Percentiles rank a stretch among this genome's conserved stretches.
phyloP scores from a whole-genome alignment of 2,888 invertebrate species.

The Phyto melanocephala region DNA sequence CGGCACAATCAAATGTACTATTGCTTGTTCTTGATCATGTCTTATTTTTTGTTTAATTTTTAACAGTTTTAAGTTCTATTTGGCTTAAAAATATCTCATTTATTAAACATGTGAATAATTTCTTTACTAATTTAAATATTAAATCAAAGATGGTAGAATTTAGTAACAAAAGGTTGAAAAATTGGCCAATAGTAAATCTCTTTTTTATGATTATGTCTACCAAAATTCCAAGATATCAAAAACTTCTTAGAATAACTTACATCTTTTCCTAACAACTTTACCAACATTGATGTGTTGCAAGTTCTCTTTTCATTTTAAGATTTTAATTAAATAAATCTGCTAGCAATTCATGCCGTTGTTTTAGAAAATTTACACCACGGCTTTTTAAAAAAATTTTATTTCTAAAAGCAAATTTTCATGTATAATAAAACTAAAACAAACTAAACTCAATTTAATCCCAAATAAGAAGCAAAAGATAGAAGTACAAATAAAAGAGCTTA shows the following conservation, averaged over 20 bases:
- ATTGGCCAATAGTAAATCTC: neutral
- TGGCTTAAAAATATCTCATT: too few relatives aligned
- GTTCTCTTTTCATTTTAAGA: neutral
- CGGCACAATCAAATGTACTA: too few relatives aligned
- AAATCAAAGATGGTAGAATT: constrained; percentile 49
- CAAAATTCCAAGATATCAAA: too few relatives aligned
- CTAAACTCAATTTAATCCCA: neutral
- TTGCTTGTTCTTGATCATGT: too few relatives aligned
- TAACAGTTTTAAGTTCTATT: too few relatives aligned
- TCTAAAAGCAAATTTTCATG: neutral
- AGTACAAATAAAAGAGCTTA: neutral
- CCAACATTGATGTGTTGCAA: too few relatives aligned
- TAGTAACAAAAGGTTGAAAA: constrained; percentile 12
- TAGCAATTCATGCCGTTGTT: neutral
- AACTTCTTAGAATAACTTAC: too few relatives aligned
- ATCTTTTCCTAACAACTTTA: too few relatives aligned
- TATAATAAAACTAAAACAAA: constrained; percentile 1
- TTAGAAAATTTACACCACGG: neutral
- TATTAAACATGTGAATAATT: too few relatives aligned
- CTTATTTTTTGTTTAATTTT: too few relatives aligned
- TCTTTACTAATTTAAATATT: too few relatives aligned
- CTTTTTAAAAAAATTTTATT: neutral
- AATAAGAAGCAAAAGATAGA: neutral
- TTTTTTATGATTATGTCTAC: too few relatives aligned
- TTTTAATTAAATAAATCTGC: neutral